Conservation (phyloP, 1,140 invertebrate genomes). For the Dendroctonus ponderosae region DNA sequence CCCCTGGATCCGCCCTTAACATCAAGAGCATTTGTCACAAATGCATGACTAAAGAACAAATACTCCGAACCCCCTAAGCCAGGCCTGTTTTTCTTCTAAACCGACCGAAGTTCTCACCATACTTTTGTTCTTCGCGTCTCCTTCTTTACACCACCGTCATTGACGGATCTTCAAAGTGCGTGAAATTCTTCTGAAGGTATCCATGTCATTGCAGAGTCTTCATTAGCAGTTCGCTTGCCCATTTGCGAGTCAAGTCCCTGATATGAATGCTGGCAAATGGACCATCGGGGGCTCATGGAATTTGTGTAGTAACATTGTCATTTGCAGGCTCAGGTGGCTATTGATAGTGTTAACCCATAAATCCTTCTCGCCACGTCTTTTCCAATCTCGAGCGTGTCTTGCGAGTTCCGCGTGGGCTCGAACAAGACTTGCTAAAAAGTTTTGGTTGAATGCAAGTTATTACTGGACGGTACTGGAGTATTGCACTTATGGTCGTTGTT, state of each 20-base stretch:
- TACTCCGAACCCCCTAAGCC: not conserved
- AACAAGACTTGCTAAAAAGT: slow-evolving; percentile 4
- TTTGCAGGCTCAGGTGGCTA: slow-evolving; percentile 3
- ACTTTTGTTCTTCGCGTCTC: not conserved
- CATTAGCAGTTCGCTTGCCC: no score
- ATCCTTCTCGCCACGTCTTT: not conserved
- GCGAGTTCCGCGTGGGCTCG: slow-evolving; percentile 7
- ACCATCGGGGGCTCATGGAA: not conserved
- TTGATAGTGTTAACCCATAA: slow-evolving; percentile 5
- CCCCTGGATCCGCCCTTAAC: not conserved
- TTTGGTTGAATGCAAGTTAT: slow-evolving; percentile 16
- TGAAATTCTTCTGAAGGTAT: not conserved
- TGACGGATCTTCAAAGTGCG: not conserved
- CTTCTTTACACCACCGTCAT: not conserved
- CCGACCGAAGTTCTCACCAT: slow-evolving; percentile 9
- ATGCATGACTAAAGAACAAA: not conserved
- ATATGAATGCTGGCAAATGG: no score
- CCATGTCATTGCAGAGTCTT: no score
- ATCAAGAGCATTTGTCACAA: not conserved
- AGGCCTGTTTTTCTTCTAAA: not conserved
- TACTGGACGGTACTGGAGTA: slow-evolving; percentile 20
- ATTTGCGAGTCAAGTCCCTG: no score
- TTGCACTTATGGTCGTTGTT: slow-evolving; percentile 3
- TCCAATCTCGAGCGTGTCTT: slow-evolving; percentile 9
- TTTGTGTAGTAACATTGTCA: slow-evolving; percentile 10